These are phyloP conservation scores for Sipha maydis DNA, from an alignment of 2,888 invertebrate species.

Conservation along the genomic window DNA sequence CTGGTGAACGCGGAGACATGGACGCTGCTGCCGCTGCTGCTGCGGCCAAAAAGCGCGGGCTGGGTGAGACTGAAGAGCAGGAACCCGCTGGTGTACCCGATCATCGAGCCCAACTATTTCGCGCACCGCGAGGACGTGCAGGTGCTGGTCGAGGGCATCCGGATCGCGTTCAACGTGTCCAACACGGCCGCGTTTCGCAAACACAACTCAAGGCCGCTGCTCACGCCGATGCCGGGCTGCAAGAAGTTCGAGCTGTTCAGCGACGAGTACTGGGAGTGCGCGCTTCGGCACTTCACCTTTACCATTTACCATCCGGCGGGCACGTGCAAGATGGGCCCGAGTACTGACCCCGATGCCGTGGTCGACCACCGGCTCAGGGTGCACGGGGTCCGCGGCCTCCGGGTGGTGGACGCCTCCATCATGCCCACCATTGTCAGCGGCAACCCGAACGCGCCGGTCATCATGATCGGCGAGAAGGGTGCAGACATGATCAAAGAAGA, in stretches of 20 bases:
- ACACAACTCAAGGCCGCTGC: constrained; percentile 82
- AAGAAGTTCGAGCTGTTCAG: constrained; percentile 71
- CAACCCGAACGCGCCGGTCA: constrained; percentile 88
- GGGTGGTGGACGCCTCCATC: constrained; percentile 86
- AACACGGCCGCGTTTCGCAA: constrained; percentile 82
- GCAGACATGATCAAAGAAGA: constrained; percentile 90
- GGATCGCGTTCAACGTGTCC: constrained; percentile 82
- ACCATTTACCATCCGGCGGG: constrained; percentile 87
- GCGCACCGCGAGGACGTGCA: constrained; percentile 84
- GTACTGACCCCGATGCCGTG: constrained; percentile 79
- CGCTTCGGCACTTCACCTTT: constrained; percentile 81
- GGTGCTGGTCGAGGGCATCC: constrained; percentile 84
- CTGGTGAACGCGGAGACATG: constrained; percentile 82
- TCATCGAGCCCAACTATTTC: constrained; percentile 93
- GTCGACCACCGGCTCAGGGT: constrained; percentile 82
- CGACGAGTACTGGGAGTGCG: constrained; percentile 89
- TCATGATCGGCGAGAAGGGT: constrained; percentile 91
- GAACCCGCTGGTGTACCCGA: constrained; percentile 84
- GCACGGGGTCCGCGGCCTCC: constrained; percentile 79
- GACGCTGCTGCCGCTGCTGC: constrained; percentile 82
- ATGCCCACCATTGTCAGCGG: constrained; percentile 91
- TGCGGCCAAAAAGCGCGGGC: constrained; percentile 89
- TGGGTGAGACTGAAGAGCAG: constrained; percentile 83
- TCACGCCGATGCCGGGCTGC: constrained; percentile 85
- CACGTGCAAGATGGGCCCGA: constrained; percentile 89